phyloP scores from a whole-genome alignment of 2,797 vertebrate genomes.

The Gymnothorax javanicus region DNA sequence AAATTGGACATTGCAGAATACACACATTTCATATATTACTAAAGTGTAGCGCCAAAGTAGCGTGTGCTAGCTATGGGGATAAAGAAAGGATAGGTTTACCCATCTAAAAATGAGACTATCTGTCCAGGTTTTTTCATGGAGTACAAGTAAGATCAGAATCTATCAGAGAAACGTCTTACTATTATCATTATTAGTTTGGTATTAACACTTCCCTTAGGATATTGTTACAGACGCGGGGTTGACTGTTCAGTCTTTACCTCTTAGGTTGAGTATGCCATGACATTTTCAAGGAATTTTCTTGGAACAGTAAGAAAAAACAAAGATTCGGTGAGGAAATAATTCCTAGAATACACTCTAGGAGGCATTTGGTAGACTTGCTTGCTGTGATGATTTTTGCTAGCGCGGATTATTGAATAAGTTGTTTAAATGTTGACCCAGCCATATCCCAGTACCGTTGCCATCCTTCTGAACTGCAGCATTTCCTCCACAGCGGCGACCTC shows the following conservation, averaged over 20 bases:
- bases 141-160: not conserved
- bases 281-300: not conserved
- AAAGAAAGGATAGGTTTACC: not conserved
- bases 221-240: too few relatives aligned
- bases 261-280: not conserved
- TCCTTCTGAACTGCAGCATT: not conserved
- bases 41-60: not conserved
- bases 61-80: not conserved
- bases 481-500: constrained; percentile 86
- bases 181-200: not conserved
- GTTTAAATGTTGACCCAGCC: not conserved
- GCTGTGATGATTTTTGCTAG: not conserved
- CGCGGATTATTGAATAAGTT: not conserved
- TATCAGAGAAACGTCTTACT: not conserved
- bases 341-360: not conserved
- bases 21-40: not conserved
- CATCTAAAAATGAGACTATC: not conserved
- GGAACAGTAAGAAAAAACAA: not conserved
- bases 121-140: not conserved
- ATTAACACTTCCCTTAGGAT: not conserved
- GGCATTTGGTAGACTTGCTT: not conserved
- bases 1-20: not conserved
- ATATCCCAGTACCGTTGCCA: not conserved
- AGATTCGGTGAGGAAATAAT: not conserved
- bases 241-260: too few relatives aligned